Evolutionary conservation across 2,888 invertebrate species (phyloP), one percentile per base, ranked within the genome.

Genomic region (Heteromyza rotundicornis): DNA sequence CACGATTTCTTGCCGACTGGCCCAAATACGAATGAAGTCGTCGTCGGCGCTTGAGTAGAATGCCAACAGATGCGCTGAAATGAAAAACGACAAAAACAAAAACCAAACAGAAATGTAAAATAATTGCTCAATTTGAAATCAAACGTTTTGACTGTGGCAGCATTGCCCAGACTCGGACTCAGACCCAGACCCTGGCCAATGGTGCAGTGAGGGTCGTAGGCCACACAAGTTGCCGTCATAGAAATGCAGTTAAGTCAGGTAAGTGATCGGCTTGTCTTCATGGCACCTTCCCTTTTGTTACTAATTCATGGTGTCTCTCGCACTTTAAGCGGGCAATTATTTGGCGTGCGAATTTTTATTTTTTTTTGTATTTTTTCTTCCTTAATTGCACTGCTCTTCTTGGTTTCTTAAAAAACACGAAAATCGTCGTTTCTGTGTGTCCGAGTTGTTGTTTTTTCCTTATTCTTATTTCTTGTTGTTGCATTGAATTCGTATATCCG

Each of bases 401-500:
- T n/a, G n/a, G n/a, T n/a, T n/a, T n/a, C n/a, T n/a, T n/a, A n/a
- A n/a, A n/a, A n/a, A n/a, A n/a, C n/a, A n/a, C n/a, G n/a, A n/a
- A n/a, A n/a, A n/a, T n/a, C n/a, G n/a, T n/a, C n/a, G n/a, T n/a
- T n/a, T n/a, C n/a, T n/a, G n/a, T n/a, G n/a, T n/a, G n/a, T n/a
- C n/a, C n/a, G n/a, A n/a, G n/a, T n/a, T n/a, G n/a, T n/a, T n/a
- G n/a, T n/a, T n/a, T n/a, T n/a, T n/a, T n/a, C n/a, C n/a, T n/a
- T n/a, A n/a, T n/a, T n/a, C n/a, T n/a, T n/a, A n/a, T 19, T 47
- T n/a, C 14, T 10, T 10, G 14, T n/a, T 40, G 27, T 27, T 27
- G 27, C 10, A 27, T 5, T 27, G 10, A 27, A 40, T 57, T 63
- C n/a, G n/a, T n/a, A n/a, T n/a, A n/a, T 66, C 64, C 64, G 62